phyloP scores from a whole-genome alignment of 2,888 invertebrate species.

The Hipparchia sbordonii region DNA sequence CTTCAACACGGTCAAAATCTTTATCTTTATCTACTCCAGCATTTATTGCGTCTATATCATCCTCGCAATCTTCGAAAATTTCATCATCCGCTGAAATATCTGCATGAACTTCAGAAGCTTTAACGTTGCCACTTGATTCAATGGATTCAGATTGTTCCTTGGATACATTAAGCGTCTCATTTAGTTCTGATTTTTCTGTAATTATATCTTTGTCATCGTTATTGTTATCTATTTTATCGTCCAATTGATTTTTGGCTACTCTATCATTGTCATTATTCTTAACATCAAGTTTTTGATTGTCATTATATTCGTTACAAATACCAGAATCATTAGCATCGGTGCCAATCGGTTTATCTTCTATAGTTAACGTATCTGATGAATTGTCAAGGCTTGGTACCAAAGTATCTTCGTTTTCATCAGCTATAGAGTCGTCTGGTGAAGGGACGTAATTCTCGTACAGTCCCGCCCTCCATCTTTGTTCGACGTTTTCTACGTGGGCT shows the following conservation, averaged over 20 bases:
- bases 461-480: slow-evolving; percentile 61
- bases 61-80: slow-evolving; percentile 67
- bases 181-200: neutral
- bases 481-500: slow-evolving; percentile 66
- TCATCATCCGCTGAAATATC: slow-evolving; percentile 52
- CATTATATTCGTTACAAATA: slow-evolving; percentile 42
- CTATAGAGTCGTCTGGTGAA: slow-evolving; percentile 49
- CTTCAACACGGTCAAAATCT: slow-evolving; percentile 54
- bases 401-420: slow-evolving; percentile 61
- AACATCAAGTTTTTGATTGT: slow-evolving; percentile 8
- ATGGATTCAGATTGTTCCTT: neutral
- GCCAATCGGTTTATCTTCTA: slow-evolving; percentile 44
- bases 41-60: slow-evolving; percentile 43
- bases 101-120: slow-evolving; percentile 28
- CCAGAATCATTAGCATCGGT: slow-evolving; percentile 46
- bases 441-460: slow-evolving; percentile 51
- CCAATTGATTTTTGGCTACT: neutral
- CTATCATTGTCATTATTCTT: neutral
- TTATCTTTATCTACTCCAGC: slow-evolving; percentile 23
- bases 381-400: slow-evolving; percentile 58
- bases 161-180: neutral
- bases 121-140: slow-evolving; percentile 9
- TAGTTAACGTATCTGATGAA: slow-evolving; percentile 60
- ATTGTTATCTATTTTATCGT: slow-evolving; percentile 16
- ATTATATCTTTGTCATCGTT: neutral